These are phyloP conservation scores for Rhea americana DNA, from an alignment of 2,113 vertebrate species.

Conservation along the genomic window DNA sequence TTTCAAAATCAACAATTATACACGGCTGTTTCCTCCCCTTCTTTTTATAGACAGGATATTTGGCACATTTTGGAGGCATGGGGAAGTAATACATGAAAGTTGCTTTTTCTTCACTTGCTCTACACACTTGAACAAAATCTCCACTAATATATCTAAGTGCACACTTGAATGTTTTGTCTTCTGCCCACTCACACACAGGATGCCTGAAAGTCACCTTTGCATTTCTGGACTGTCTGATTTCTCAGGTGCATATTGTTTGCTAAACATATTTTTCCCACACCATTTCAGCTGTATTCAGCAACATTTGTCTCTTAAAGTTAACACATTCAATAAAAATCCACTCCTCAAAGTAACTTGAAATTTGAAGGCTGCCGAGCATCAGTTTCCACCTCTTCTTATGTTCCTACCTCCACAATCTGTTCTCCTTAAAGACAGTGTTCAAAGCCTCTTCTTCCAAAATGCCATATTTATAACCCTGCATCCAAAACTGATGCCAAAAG, in stretches of 20 bases:
- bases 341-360: conserved; percentile 31
- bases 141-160: accelerated
- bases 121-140: background rate
- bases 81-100: background rate
- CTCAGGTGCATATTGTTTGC: background rate
- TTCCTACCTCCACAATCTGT: background rate
- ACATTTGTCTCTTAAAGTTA: conserved; percentile 35
- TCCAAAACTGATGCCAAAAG: background rate
- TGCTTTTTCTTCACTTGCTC: background rate
- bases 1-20: background rate
- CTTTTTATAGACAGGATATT: background rate
- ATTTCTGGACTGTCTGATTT: background rate
- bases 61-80: background rate
- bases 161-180: background rate
- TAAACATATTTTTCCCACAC: background rate
- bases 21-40: background rate
- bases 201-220: background rate
- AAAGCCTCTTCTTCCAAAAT: background rate
- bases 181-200: background rate
- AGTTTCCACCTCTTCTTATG: conserved; percentile 11
- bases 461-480: background rate
- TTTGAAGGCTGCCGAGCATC: conserved; percentile 11
- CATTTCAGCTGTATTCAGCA: background rate
- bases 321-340: conserved; percentile 16
- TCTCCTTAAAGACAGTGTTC: background rate